A percentile compares a stretch with the other conserved stretches of the same genome.
These are phyloP conservation scores for Lathronympha strigana DNA, from an alignment of 2,888 invertebrate species.

Conservation along the genomic window DNA sequence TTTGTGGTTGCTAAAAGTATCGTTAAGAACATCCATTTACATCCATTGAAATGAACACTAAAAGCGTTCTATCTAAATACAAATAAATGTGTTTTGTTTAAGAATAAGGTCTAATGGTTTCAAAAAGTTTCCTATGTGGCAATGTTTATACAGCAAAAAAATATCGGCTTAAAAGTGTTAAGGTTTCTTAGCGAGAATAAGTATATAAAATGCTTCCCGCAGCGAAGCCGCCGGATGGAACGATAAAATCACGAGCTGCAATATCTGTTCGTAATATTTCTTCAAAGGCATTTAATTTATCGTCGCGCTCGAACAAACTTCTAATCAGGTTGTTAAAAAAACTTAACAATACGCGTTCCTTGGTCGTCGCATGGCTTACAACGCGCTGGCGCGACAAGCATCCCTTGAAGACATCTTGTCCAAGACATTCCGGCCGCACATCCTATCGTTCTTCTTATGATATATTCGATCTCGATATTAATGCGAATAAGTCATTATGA, in stretches of 20 bases:
- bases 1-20: neutral
- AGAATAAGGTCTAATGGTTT: neutral
- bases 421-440: slow-evolving; percentile 20
- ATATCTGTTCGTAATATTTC: slow-evolving; percentile 33
- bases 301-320: slow-evolving; percentile 31
- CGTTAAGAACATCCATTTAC: too few species aligned
- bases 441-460: slow-evolving; percentile 32
- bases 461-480: slow-evolving; percentile 35
- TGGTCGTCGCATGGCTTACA: slow-evolving; percentile 20
- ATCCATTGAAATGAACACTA: too few species aligned
- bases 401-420: slow-evolving; percentile 23
- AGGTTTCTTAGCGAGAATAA: slow-evolving; percentile 9
- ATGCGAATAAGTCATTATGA: slow-evolving; percentile 40
- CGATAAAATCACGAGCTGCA: slow-evolving; percentile 29
- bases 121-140: neutral
- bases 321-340: slow-evolving; percentile 35
- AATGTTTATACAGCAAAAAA: slow-evolving; percentile 8
- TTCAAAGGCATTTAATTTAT: slow-evolving; percentile 31
- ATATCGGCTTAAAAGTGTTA: neutral
- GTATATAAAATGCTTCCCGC: slow-evolving; percentile 21
- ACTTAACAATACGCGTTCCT: slow-evolving; percentile 35
- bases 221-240: slow-evolving; percentile 19
- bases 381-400: slow-evolving; percentile 24
- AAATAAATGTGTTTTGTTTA: neutral
- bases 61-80: neutral